These are phyloP conservation scores for Limulus polyphemus DNA, from an alignment of 2,888 invertebrate genomes.

Conservation along the genomic window DNA sequence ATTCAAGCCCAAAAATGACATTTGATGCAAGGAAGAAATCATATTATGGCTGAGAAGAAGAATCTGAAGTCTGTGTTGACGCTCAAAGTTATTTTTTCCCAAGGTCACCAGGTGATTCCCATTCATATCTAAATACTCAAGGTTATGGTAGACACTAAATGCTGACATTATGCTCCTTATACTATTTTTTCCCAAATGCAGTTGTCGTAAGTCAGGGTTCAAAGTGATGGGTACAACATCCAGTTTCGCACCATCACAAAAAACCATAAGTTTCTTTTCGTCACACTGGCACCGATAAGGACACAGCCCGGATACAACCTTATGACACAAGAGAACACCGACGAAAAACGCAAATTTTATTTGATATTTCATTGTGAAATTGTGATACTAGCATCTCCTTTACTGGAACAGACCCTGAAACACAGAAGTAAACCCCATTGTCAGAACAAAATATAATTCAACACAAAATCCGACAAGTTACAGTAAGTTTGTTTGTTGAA, in stretches of 20 bases:
- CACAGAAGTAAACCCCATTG: no score
- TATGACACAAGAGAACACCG: background rate
- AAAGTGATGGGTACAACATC: slow-evolving; percentile 78
- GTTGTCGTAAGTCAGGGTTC: slow-evolving; percentile 51
- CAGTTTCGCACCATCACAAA: slow-evolving; percentile 62
- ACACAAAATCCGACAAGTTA: no score
- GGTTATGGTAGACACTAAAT: slow-evolving; percentile 56
- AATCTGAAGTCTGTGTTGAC: slow-evolving; percentile 56
- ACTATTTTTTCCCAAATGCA: slow-evolving; percentile 70
- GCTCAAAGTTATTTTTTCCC: slow-evolving; percentile 67
- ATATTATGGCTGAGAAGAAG: slow-evolving; percentile 67
- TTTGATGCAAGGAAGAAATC: slow-evolving; percentile 55
- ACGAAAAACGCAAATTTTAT: no score
- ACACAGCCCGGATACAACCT: slow-evolving; percentile 44
- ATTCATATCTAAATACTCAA: slow-evolving; percentile 67
- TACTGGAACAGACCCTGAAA: no score
- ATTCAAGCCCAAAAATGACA: slow-evolving; percentile 63
- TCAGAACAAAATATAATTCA: no score
- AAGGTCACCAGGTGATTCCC: slow-evolving; percentile 65
- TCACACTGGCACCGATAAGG: slow-evolving; percentile 69
- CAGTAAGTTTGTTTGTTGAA: no score
- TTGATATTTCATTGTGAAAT: no score
- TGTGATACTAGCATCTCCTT: no score
- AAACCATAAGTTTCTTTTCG: slow-evolving; percentile 62
- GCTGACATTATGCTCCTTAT: slow-evolving; percentile 65